Evolutionary conservation across 1,140 invertebrate genomes (phyloP).

Genomic region (Drosophila hydei): DNA sequence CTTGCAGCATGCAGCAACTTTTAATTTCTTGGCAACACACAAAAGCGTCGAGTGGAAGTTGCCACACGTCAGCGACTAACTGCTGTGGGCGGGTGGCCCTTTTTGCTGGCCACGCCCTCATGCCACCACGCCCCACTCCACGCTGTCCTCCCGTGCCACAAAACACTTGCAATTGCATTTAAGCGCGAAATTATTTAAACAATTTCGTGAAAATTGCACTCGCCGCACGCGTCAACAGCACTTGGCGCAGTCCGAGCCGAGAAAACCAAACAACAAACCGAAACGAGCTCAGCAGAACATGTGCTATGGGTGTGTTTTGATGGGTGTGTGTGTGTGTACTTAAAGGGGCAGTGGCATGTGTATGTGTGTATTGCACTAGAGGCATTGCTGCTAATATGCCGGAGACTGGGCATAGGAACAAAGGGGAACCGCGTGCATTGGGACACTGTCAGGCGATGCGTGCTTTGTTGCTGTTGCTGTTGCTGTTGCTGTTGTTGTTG

Average conservation of each 20-base stretch:
- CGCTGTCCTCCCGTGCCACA: too few species aligned
- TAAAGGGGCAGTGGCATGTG: background rate
- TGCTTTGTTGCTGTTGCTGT: constrained; percentile 11
- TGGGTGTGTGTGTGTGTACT: constrained; percentile 18
- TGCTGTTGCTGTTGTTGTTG: constrained; percentile 16
- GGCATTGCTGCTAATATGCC: constrained; percentile 65
- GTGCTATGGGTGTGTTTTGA: constrained; percentile 3
- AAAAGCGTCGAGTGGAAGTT: constrained; percentile 66
- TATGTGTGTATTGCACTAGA: constrained; percentile 4
- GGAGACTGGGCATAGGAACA: background rate
- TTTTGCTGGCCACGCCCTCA: constrained; percentile 32
- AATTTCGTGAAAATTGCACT: constrained; percentile 79
- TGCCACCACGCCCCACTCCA: background rate
- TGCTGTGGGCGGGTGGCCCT: constrained; percentile 46
- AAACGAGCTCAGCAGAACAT: constrained; percentile 54
- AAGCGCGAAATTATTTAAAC: constrained; percentile 82
- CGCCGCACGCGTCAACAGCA: constrained; percentile 79
- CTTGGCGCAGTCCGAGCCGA: constrained; percentile 65
- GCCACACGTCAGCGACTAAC: constrained; percentile 47
- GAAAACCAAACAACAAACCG: constrained; percentile 48
- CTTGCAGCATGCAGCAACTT: constrained; percentile 71
- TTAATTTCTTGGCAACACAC: constrained; percentile 77
- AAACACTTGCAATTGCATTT: constrained; percentile 76
- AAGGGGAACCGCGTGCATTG: constrained; percentile 41
- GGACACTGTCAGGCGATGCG: constrained; percentile 32